Percentiles rank a stretch among this genome's conserved stretches.
phyloP scores from a whole-genome alignment of 2,797 vertebrate genomes.

The Chaetophractus vellerosus region DNA sequence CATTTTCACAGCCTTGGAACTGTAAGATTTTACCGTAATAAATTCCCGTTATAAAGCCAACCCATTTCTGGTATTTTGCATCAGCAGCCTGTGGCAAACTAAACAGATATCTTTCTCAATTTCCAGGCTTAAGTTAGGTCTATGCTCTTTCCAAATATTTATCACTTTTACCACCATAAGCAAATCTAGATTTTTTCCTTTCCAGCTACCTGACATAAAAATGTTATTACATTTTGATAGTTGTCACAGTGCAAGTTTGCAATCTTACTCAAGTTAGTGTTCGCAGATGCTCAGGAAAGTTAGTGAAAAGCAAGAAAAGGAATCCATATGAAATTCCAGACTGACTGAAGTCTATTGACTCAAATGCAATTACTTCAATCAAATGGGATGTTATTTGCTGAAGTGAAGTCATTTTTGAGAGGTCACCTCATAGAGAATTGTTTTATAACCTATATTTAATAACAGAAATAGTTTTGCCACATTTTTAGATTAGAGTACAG shows the following conservation, averaged over 20 bases:
- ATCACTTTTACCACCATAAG: background rate
- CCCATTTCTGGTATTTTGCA: too few relatives aligned
- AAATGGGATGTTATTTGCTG: background rate
- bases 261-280: background rate
- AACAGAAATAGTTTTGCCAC: background rate
- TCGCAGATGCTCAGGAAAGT: background rate
- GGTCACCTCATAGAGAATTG: background rate
- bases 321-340: background rate
- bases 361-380: background rate
- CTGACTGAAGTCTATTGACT: background rate
- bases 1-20: too few relatives aligned
- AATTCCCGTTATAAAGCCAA: too few relatives aligned
- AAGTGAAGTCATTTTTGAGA: background rate
- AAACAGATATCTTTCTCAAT: background rate
- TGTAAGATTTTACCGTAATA: too few relatives aligned
- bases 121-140: background rate
- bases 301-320: background rate
- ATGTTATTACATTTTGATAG: background rate
- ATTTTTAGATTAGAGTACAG: background rate
- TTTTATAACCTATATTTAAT: background rate
- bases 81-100: too few relatives aligned
- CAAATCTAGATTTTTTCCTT: background rate
- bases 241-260: background rate
- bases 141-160: background rate
- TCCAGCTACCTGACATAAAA: background rate